Evolutionary conservation across 2,113 vertebrate genomes (phyloP), one percentile per base, ranked within the genome.

Genomic region (Menidia beryllina): DNA sequence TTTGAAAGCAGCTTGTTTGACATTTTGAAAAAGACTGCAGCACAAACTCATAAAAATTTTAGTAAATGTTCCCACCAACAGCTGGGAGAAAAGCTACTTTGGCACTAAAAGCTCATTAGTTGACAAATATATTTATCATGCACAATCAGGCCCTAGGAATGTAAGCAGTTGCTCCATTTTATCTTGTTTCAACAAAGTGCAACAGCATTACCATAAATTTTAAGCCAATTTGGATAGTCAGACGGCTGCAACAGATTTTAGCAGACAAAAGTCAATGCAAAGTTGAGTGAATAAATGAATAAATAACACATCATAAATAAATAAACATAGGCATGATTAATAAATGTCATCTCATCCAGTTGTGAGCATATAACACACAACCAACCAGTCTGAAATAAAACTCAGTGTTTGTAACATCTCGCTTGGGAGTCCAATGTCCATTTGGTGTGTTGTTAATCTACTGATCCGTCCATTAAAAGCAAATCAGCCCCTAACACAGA

Each of bases 51-150:
- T 47, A 55, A 48, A 73, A 57, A 73, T 67, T 52, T 80, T 59
- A 70, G 65, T 53, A 82, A 81, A 77, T 69, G 41, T 52, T 75
- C 60, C 70, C 81, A 47, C 47, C n/a, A 38, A 60, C 58, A 76
- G 69, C 75, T 68, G 52, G 50, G 54, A 65, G 45, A 51, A 30
- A 72, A 75, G 67, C 50, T 50, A 51, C 72, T 74, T 80, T 84
- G 62, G 64, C 77, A 81, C 75, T 72, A 67, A 73, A 81, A 79
- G 72, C 72, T 75, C 67, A 64, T 82, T 49, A 75, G 57, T 62
- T 48, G 64, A 51, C 64, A 77, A 72, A 56, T 72, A 82, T 85
- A 78, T 68, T 75, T 2, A 81, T 53, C 84, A 90, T 89, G 88
- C 88, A 84, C 80, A 71, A 86, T 43, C 41, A 74, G 64, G 39